These are phyloP conservation scores for Vidua chalybeata DNA, from an alignment of 2,113 vertebrate species.

Conservation along the genomic window DNA sequence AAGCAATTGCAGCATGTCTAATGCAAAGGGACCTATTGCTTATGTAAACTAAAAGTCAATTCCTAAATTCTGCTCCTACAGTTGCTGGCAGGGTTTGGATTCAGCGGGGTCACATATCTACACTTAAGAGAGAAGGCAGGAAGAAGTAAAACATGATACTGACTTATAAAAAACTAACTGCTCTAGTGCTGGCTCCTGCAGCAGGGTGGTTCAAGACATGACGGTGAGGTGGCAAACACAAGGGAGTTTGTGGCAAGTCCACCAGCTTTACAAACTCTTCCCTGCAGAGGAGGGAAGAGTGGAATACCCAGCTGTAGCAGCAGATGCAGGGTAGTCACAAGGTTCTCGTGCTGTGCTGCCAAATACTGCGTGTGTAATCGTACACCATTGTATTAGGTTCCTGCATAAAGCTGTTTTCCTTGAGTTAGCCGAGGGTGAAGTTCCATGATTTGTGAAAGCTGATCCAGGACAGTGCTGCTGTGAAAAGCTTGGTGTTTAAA, in stretches of 20 bases:
- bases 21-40: not conserved
- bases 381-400: constrained; percentile 1
- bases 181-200: not conserved
- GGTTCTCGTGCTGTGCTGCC: not conserved
- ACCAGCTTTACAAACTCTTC: not conserved
- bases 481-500: not conserved
- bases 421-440: not conserved
- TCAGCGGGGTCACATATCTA: not conserved
- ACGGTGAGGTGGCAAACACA: not conserved
- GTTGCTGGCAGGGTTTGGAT: not conserved
- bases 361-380: not conserved
- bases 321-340: not conserved
- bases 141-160: not conserved
- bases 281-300: not conserved
- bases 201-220: not conserved
- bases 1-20: not conserved
- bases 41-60: not conserved
- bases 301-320: not conserved
- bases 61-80: not conserved
- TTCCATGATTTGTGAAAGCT: not conserved
- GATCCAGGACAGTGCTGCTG: not conserved
- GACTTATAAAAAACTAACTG: not conserved
- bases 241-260: not conserved
- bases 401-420: not conserved
- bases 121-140: not conserved